Conservation (phyloP, 1,140 invertebrate species). For the Nomia melanderi region DNA sequence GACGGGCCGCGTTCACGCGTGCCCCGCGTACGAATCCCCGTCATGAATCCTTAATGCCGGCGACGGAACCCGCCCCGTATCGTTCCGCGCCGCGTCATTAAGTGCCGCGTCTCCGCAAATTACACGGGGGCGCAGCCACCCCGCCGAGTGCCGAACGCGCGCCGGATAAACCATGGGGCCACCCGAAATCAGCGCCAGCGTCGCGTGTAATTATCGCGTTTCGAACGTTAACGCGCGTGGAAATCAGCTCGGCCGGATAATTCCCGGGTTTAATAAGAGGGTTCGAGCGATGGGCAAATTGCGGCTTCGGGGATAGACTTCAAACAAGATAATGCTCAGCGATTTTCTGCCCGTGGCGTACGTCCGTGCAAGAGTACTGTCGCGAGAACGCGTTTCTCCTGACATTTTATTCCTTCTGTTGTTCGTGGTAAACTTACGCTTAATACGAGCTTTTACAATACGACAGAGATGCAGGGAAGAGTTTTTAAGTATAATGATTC, state of each 20-base stretch:
- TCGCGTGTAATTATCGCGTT: not conserved
- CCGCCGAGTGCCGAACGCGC: not conserved
- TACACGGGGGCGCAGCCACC: not conserved
- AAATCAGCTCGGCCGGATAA: not conserved
- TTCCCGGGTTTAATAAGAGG: constrained; percentile 2
- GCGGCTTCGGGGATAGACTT: not conserved
- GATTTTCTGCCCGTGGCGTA: too few species aligned
- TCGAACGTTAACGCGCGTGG: not conserved
- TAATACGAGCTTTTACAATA: too few species aligned
- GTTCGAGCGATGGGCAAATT: not conserved
- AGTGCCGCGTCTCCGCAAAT: constrained; percentile 18
- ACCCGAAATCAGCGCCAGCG: not conserved
- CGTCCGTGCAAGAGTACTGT: too few species aligned
- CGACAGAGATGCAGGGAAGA: too few species aligned
- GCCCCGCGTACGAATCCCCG: constrained; percentile 58
- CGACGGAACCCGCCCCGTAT: not conserved
- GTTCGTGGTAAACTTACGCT: too few species aligned
- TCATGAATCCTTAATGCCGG: constrained; percentile 58
- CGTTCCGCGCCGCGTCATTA: constrained; percentile 9
- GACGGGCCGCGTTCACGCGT: constrained; percentile 39
- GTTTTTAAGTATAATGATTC: too few species aligned
- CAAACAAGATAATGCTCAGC: not conserved
- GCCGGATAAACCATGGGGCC: too few species aligned
- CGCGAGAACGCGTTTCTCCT: too few species aligned
- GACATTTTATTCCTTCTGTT: too few species aligned